Conservation (phyloP, 2,888 invertebrate species). For the Orthonychiurus folsomi region DNA sequence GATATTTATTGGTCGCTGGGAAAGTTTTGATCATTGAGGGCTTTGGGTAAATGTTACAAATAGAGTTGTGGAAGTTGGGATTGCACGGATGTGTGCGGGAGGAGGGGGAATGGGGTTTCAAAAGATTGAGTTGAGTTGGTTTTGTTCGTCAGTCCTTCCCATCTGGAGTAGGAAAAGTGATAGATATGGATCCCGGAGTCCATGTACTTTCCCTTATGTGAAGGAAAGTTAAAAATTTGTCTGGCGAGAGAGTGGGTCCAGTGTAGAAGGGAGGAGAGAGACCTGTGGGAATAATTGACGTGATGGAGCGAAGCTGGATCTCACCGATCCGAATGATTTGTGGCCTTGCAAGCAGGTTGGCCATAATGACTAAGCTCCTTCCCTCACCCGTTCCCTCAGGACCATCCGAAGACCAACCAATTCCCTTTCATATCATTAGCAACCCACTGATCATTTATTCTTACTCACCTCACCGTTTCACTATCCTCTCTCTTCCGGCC, state of each 20-base stretch:
- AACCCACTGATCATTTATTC: slow-evolving; percentile 32
- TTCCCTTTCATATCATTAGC: slow-evolving; percentile 40
- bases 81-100: background rate
- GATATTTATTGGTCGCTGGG: slow-evolving; percentile 14
- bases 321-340: slow-evolving; percentile 27
- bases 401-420: slow-evolving; percentile 32
- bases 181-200: slow-evolving; percentile 21
- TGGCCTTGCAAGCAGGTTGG: slow-evolving; percentile 20
- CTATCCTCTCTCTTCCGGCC: background rate
- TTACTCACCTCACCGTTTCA: slow-evolving; percentile 12
- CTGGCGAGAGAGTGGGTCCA: slow-evolving; percentile 27
- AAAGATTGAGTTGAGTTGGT: slow-evolving; percentile 13
- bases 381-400: slow-evolving; percentile 18
- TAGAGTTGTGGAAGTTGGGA: no score
- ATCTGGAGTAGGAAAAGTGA: slow-evolving; percentile 13
- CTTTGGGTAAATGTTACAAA: slow-evolving; percentile 6
- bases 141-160: slow-evolving; percentile 16
- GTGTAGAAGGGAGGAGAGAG: slow-evolving; percentile 36
- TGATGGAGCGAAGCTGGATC: slow-evolving; percentile 25
- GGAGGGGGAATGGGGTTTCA: slow-evolving; percentile 10
- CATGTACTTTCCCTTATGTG: slow-evolving; percentile 18
- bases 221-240: slow-evolving; percentile 31
- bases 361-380: slow-evolving; percentile 18
- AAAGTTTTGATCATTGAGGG: slow-evolving; percentile 14
- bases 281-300: slow-evolving; percentile 39